phyloP scores from a whole-genome alignment of 1,140 invertebrate genomes.

The Steinernema khuongi region DNA sequence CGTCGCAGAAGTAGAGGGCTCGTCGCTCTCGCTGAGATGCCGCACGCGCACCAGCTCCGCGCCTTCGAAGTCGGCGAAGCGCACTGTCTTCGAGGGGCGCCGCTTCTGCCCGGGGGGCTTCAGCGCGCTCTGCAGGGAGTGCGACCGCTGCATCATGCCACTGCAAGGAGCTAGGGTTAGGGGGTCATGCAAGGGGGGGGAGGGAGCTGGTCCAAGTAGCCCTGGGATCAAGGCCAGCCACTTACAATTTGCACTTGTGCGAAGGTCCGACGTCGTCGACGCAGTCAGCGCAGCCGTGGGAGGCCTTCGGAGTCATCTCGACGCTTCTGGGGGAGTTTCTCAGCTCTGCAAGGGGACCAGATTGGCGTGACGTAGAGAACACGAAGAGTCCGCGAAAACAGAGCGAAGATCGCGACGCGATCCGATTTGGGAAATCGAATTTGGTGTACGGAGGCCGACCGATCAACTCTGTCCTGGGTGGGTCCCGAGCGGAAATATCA shows the following conservation, averaged over 20 bases:
- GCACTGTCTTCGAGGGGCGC: background rate
- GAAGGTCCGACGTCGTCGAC: background rate
- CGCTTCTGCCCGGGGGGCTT: slow-evolving; percentile 3
- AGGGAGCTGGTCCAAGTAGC: background rate
- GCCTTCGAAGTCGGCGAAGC: slow-evolving; percentile 5
- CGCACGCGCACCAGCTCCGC: background rate
- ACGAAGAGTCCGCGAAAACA: background rate
- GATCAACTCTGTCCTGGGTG: too few species aligned
- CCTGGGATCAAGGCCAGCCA: too few species aligned
- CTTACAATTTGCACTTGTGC: slow-evolving; percentile 12
- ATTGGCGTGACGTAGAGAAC: slow-evolving; percentile 4
- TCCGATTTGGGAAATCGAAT: background rate
- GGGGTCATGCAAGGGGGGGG: background rate
- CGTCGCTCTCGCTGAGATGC: background rate
- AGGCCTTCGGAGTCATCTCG: slow-evolving; percentile 4
- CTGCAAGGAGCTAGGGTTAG: background rate
- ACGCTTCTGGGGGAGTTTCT: background rate
- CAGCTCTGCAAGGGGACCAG: background rate
- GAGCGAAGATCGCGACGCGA: slow-evolving; percentile 14
- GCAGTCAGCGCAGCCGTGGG: background rate
- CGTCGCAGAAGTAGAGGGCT: background rate
- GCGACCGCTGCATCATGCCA: background rate
- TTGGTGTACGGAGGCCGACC: too few species aligned
- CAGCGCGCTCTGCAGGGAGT: background rate
- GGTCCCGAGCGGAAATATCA: too few species aligned